phyloP scores from a whole-genome alignment of 2,888 invertebrate genomes.

The Agrochola macilenta region DNA sequence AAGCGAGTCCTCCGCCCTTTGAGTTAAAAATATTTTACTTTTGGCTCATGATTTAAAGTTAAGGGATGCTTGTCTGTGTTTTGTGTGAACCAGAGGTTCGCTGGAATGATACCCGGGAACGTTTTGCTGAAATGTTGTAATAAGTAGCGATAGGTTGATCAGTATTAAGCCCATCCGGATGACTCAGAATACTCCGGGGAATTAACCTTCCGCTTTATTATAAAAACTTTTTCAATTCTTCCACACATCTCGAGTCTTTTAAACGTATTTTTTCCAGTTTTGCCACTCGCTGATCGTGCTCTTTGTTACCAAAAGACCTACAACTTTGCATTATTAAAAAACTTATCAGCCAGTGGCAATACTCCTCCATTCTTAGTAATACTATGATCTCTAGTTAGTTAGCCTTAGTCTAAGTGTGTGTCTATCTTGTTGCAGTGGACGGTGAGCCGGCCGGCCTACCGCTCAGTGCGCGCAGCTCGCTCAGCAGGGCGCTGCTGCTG shows the following conservation, averaged over 20 bases:
- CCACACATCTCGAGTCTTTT: not conserved
- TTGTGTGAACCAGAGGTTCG: slow-evolving; percentile 23
- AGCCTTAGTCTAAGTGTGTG: slow-evolving; percentile 13
- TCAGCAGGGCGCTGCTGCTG: slow-evolving; percentile 90
- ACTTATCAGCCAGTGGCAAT: not conserved
- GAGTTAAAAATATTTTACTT: slow-evolving; percentile 36
- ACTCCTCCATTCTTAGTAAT: not conserved
- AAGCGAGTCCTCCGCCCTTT: slow-evolving; percentile 35
- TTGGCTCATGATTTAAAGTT: slow-evolving; percentile 28
- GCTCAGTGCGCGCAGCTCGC: slow-evolving; percentile 86
- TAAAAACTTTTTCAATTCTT: slow-evolving; percentile 7
- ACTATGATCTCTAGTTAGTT: not conserved
- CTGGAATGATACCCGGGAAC: slow-evolving; percentile 13
- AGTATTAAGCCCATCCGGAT: slow-evolving; percentile 20
- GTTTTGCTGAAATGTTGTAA: slow-evolving; percentile 4
- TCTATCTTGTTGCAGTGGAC: slow-evolving; percentile 84
- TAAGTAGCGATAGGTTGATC: slow-evolving; percentile 33
- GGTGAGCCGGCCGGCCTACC: slow-evolving; percentile 92
- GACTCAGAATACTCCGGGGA: slow-evolving; percentile 23
- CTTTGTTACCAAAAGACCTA: too few relatives aligned
- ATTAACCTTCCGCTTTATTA: slow-evolving; percentile 24
- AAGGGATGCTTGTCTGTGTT: slow-evolving; percentile 23
- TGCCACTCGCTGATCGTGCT: not conserved
- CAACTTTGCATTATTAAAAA: not conserved
- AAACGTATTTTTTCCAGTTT: not conserved